Evolutionary conservation across 92 coral and sea anemone species (phyloP), one percentile per base, ranked within the genome.

Genomic region (Micromussa lordhowensis): DNA sequence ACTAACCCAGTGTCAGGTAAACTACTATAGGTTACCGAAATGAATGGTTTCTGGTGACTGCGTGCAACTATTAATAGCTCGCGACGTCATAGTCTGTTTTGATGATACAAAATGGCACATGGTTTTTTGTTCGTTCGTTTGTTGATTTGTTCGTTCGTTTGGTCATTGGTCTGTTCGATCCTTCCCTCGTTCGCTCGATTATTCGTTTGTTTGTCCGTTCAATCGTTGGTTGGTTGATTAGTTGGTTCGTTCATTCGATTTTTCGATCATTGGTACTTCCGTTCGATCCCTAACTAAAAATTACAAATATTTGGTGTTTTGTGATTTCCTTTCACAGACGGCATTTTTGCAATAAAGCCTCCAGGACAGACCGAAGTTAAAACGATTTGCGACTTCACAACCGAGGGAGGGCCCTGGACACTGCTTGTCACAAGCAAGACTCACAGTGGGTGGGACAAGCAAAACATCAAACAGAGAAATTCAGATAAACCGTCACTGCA

Each of bases 361-460:
- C 91, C 91, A 53, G 96, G 96, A 49, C 81, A 71, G 51, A 68
- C 80, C 22, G 86, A 72, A 70, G 88, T 91, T 71, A 94, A 94
- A 85, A 94, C 94, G 30, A 82, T 77, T 66, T 94, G 95, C 78
- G 95, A 93, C 83, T 83, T 93, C 51, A 79, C 95, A 64, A 85
- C 90, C n/a, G 87, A 80, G 40, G 95, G 95, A 35, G 95, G 95
- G 11, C 94, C 94, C 80, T 93, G 95, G 95, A 93, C 95, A 10
- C 75, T 93, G 34, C 79, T 93, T 5, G 81, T 85, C 13, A 93
- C 95, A 84, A 90, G 95, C 79, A 90, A 83, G 66, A 64, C 92
- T 26, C 93, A 87, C 84, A 59, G 64, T 15, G 93, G 92, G 16
- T 93, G 95, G 95, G 81, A 82, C 26, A 75, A 74, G 59, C 78